Conservation (phyloP, 1,140 invertebrate genomes). For the Colletes latitarsis region DNA sequence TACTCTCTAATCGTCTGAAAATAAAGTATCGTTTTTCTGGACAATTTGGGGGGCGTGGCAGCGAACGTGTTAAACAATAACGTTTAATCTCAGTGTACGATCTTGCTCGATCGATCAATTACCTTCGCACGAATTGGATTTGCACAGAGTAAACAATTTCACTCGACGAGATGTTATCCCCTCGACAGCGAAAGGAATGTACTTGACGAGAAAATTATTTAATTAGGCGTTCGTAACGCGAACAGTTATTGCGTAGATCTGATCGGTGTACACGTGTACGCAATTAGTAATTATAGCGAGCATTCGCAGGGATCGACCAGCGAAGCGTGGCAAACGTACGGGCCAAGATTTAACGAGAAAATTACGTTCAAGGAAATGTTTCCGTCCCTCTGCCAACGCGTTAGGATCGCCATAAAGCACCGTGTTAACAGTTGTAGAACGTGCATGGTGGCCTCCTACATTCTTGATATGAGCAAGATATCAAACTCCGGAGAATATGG, state of each 20-base stretch:
- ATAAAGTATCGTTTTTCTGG: too few species aligned
- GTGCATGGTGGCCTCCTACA: constrained; percentile 80
- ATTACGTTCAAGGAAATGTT: constrained; percentile 84
- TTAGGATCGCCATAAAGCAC: constrained; percentile 81
- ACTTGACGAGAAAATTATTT: too few species aligned
- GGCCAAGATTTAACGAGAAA: constrained; percentile 82
- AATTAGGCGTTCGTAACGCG: background rate
- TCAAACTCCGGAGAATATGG: constrained; percentile 82
- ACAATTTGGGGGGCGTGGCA: too few species aligned
- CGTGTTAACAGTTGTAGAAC: constrained; percentile 76
- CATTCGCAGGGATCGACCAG: constrained; percentile 80
- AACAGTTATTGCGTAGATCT: background rate
- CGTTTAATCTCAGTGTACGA: too few species aligned
- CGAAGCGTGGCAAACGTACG: constrained; percentile 77
- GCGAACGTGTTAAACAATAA: too few species aligned
- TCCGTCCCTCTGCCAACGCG: constrained; percentile 82
- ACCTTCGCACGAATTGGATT: too few species aligned
- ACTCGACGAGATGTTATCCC: too few species aligned
- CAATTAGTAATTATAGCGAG: background rate
- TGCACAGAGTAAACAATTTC: too few species aligned
- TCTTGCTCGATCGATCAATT: too few species aligned
- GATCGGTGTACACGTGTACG: background rate
- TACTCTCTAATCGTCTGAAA: too few species aligned
- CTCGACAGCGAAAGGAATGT: too few species aligned
- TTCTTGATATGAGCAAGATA: constrained; percentile 81